Evolutionary conservation across 2,113 vertebrate species (phyloP).

Genomic region (Tachysurus vachellii): DNA sequence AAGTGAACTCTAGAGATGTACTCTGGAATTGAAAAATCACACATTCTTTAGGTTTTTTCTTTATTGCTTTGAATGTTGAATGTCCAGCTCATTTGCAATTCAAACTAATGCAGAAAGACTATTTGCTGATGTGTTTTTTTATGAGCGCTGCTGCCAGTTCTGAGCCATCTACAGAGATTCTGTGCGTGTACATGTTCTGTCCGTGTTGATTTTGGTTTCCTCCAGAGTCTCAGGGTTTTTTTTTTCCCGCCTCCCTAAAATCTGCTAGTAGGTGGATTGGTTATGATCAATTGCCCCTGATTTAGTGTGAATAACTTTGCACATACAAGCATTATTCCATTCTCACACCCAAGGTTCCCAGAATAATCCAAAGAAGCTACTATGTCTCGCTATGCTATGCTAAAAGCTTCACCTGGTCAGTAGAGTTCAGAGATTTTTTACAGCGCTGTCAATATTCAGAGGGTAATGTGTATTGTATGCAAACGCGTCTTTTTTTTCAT

Average conservation of each 20-base stretch:
- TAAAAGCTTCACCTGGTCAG: neutral
- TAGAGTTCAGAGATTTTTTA: neutral
- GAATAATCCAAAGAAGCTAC: neutral
- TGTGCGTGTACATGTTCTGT: neutral
- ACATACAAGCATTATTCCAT: neutral
- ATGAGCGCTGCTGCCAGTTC: neutral
- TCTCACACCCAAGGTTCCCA: neutral
- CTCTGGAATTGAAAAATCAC: slow-evolving; percentile 3
- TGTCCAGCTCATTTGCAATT: slow-evolving; percentile 31
- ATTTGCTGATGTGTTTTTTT: neutral
- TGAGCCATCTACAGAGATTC: neutral
- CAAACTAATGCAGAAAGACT: slow-evolving; percentile 23
- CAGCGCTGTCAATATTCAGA: neutral
- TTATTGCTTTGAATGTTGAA: neutral
- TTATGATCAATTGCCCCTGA: neutral
- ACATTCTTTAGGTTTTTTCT: neutral
- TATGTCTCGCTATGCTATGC: too few species aligned
- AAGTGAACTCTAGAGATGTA: slow-evolving; percentile 57
- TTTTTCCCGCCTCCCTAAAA: neutral
- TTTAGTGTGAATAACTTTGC: neutral
- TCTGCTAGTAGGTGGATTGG: neutral
- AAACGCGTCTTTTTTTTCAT: neutral
- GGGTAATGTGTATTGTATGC: neutral
- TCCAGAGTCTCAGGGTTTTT: neutral
- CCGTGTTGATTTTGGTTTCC: neutral